Base-by-base conservation (phyloP, 2,113 vertebrate species). In the Cnemophilus loriae region DNA sequence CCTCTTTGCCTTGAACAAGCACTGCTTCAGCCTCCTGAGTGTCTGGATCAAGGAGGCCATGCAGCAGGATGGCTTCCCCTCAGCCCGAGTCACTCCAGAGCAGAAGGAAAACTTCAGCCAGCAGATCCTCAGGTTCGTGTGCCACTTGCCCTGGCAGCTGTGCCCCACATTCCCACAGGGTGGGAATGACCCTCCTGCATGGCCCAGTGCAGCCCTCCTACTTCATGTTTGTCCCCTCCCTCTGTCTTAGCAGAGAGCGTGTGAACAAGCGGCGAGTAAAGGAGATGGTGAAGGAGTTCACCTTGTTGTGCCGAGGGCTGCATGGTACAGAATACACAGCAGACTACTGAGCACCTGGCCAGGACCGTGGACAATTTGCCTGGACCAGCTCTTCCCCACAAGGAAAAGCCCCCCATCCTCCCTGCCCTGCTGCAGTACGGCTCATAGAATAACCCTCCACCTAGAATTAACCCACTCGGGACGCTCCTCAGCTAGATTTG, bases 231-330 rank as follows among this genome's bases (percentile, higher is more conserved):
- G 47, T 74, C 67, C 46, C 70, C 26, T 95, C 37, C 86, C 37
- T 83, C 49, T 52, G 70, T 94, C 84, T 96, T 76, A 85, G 89
- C 97, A 99, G 99, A 97, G 99, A 99, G 96, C 98, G 99, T 90
- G 99, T 99, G 96, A 99, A 99, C 98, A 99, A 99, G 97, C 98
- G 99, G 71, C 98, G 99, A 83, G 98, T 99, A 96, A 99, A 99
- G 97, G 99, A 99, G 96, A 99, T 99, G 89, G 99, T 99, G 96
- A 99, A 99, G 97, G 99, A 99, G 93, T 99, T 99, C 96, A 99
- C 99, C 6, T 96, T 99, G 84, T 96, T 99, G 95, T 99, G 99
- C 97, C 98, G 99, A 96, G 99, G 99, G 68, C 98, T 99, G 91
- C 99, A 99, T 55, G 99, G 99, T 87, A 99, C 99, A 1, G 99